A percentile compares a stretch with the other conserved stretches of the same genome.
phyloP scores from a whole-genome alignment of 2,888 invertebrate species.

The Hoplodrina blanda region DNA sequence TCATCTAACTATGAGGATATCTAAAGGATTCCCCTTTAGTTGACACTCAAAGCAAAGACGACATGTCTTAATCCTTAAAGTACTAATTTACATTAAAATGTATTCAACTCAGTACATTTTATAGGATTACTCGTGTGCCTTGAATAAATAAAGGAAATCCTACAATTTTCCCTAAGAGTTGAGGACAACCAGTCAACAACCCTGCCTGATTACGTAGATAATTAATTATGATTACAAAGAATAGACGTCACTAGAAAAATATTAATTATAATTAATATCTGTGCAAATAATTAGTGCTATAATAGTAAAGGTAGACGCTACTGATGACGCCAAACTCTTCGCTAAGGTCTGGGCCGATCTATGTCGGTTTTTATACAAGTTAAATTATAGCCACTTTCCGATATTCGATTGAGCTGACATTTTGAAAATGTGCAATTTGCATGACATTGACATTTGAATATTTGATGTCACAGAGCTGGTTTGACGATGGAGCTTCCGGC shows the following conservation, averaged over 20 bases:
- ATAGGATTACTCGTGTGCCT: slow-evolving; percentile 14
- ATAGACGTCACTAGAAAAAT: not conserved
- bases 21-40: slow-evolving; percentile 10
- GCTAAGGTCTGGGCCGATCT: too few relatives aligned
- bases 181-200: slow-evolving; percentile 17
- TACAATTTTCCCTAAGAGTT: slow-evolving; percentile 30
- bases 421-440: too few relatives aligned
- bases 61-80: not conserved
- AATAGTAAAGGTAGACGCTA: too few relatives aligned
- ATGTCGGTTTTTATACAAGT: too few relatives aligned
- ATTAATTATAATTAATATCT: too few relatives aligned
- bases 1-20: not conserved
- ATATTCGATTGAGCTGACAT: too few relatives aligned
- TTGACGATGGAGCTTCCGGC: too few relatives aligned
- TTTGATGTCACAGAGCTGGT: too few relatives aligned
- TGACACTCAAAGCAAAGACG: slow-evolving; percentile 15
- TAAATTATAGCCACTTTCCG: too few relatives aligned
- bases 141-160: slow-evolving; percentile 18
- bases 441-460: too few relatives aligned
- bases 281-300: too few relatives aligned
- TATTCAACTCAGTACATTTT: not conserved
- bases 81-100: slow-evolving; percentile 13
- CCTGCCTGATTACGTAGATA: not conserved
- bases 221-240: slow-evolving; percentile 5
- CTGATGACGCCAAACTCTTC: too few relatives aligned